Evolutionary conservation across 2,113 vertebrate species (phyloP), one percentile per base, ranked within the genome.

Genomic region (Myotis yumanensis): DNA sequence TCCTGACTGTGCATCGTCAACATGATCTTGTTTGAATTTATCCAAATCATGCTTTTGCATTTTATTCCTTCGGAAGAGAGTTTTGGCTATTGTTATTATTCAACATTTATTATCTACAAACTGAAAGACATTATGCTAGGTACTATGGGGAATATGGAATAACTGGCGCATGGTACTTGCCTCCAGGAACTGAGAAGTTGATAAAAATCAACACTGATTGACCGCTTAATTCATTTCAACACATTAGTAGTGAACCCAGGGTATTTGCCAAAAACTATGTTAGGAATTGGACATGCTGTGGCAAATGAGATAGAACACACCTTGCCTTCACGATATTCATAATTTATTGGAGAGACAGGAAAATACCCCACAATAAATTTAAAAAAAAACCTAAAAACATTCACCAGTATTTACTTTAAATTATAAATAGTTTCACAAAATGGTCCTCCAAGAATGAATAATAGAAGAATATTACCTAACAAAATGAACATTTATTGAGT

Each of bases 21-120:
- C 57, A 64, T 46, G 37, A 92, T 95, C 90, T 90, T 92, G 94
- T 93, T 94, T 96, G 85, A 80, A 59, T 35, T 94, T 89, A 94
- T 90, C 64, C 8, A 93, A 15, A 15, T 43, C 52, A 89, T 68
- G 90, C 51, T 94, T 96, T 96, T 68, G 90, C 94, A 87, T 95
- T 97, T 95, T 96, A 62, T 62, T 3, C 95, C 54, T 89, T 46
- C 59, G 28, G 48, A 88, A 35, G 80, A 88, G 51, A 2, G 16
- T 22, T 22, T 90, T 81, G 37, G 86, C 37, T 72, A 81, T 25
- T 80, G 18, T 48, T 80, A 48, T 86, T 85, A 75, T 48, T 80
- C 40, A 71, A 75, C 4, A 87, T 51, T 80, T 72, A 71, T 80
- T 87, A 59, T 72, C 64, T 51, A 51, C 4, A 87, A 81, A 16